phyloP scores from a whole-genome alignment of 2,113 vertebrate species.

The Pedionomus torquatus region DNA sequence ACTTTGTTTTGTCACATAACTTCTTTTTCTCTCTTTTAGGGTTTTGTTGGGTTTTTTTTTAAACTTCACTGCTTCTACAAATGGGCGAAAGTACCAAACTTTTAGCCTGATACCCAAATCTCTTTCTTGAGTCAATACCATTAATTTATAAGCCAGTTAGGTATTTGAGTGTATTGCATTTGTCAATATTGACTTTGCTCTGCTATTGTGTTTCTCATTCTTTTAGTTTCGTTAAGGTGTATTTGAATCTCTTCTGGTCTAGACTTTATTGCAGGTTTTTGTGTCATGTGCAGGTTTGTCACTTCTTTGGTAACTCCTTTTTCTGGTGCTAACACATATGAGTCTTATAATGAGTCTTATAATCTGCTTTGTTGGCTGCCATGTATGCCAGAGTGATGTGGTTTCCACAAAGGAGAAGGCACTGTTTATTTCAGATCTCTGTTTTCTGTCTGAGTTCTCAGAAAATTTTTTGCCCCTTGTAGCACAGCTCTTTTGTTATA shows the following conservation, averaged over 20 bases:
- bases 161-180: slow-evolving; percentile 7
- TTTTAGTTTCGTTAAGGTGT: neutral
- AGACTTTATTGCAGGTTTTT: neutral
- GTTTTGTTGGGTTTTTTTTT: neutral
- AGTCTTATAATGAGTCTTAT: too few relatives aligned
- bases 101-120: neutral
- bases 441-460: neutral
- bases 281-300: neutral
- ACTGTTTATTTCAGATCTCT: neutral
- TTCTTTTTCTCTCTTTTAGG: neutral
- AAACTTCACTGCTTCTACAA: neutral
- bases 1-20: slow-evolving; percentile 3
- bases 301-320: neutral
- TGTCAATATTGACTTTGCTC: slow-evolving; percentile 53
- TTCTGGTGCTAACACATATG: neutral
- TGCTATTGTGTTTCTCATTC: slow-evolving; percentile 15
- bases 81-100: neutral
- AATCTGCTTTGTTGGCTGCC: too few relatives aligned
- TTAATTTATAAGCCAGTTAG: slow-evolving; percentile 32
- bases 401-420: neutral
- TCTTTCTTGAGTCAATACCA: slow-evolving; percentile 50
- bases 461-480: neutral
- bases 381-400: neutral
- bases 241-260: neutral
- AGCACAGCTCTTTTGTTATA: neutral